Conservation (phyloP, 2,113 vertebrate genomes). For the Coptodon rendalli region DNA sequence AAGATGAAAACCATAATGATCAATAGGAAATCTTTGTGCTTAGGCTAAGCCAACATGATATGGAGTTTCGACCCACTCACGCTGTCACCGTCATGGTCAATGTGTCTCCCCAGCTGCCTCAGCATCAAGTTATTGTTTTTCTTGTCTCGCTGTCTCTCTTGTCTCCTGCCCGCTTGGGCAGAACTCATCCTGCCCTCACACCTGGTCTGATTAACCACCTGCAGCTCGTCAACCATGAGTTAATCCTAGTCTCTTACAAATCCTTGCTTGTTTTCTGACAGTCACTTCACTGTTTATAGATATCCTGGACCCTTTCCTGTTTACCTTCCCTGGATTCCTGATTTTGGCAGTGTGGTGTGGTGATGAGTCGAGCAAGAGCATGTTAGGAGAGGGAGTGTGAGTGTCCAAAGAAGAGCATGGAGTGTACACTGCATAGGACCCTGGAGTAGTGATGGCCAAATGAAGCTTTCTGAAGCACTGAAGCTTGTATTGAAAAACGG, state of each 20-base stretch:
- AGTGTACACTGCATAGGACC: not conserved
- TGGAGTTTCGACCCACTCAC: too few relatives aligned
- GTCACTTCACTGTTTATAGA: rapidly evolving
- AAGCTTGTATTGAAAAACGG: too few relatives aligned
- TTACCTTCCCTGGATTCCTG: not conserved
- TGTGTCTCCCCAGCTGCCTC: too few relatives aligned
- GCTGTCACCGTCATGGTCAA: too few relatives aligned
- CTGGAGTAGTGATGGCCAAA: not conserved
- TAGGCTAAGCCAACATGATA: too few relatives aligned
- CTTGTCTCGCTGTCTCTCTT: too few relatives aligned
- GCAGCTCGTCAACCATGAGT: too few relatives aligned
- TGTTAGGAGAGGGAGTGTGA: not conserved
- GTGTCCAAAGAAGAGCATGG: not conserved
- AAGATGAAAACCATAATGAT: not conserved
- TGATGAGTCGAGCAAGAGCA: not conserved
- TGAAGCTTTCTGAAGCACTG: too few relatives aligned
- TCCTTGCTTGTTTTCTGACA: not conserved
- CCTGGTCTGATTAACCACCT: too few relatives aligned
- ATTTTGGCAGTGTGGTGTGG: not conserved
- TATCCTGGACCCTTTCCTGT: not conserved
- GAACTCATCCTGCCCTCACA: rapidly evolving
- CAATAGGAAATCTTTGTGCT: not conserved
- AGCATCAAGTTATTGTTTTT: too few relatives aligned
- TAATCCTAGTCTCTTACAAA: not conserved
- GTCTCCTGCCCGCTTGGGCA: too few relatives aligned